A percentile compares a stretch with the other conserved stretches of the same genome.
These are phyloP conservation scores for Cephus spinipes DNA, from an alignment of 2,888 invertebrate genomes.

Conservation along the genomic window DNA sequence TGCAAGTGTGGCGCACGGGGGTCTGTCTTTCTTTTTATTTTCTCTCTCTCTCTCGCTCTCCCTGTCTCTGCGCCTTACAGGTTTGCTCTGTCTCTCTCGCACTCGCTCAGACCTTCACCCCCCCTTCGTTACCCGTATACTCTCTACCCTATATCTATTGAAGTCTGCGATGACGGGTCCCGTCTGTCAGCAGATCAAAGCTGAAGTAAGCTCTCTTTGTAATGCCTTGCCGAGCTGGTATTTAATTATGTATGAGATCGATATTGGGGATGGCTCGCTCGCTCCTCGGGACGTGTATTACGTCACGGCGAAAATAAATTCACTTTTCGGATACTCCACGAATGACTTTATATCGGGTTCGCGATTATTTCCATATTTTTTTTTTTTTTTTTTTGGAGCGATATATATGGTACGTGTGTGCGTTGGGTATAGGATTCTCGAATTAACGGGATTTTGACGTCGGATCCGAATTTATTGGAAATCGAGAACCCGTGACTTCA, in stretches of 20 bases:
- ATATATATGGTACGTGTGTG: no score
- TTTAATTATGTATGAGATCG: constrained; percentile 67
- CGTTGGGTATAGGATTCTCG: no score
- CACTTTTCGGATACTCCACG: not conserved
- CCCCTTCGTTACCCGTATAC: not conserved
- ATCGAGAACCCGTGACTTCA: not conserved
- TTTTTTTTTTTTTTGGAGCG: no score
- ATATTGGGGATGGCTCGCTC: constrained; percentile 53
- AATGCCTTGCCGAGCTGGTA: constrained; percentile 62
- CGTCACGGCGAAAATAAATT: constrained; percentile 19
- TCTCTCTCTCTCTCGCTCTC: constrained; percentile 8
- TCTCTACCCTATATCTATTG: constrained; percentile 46
- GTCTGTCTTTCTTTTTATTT: not conserved
- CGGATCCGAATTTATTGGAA: not conserved
- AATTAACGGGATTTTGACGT: no score
- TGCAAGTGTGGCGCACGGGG: not conserved
- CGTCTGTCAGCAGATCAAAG: constrained; percentile 66
- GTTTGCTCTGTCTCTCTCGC: not conserved
- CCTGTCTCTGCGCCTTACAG: not conserved
- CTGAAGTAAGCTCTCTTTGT: constrained; percentile 65
- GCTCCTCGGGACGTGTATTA: constrained; percentile 17
- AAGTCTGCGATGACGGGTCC: constrained; percentile 65
- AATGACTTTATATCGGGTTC: not conserved
- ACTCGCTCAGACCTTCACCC: not conserved
- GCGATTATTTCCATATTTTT: not conserved